Evolutionary conservation across 2,113 vertebrate species (phyloP), one percentile per base, ranked within the genome.

Genomic region (Ahaetulla prasina): DNA sequence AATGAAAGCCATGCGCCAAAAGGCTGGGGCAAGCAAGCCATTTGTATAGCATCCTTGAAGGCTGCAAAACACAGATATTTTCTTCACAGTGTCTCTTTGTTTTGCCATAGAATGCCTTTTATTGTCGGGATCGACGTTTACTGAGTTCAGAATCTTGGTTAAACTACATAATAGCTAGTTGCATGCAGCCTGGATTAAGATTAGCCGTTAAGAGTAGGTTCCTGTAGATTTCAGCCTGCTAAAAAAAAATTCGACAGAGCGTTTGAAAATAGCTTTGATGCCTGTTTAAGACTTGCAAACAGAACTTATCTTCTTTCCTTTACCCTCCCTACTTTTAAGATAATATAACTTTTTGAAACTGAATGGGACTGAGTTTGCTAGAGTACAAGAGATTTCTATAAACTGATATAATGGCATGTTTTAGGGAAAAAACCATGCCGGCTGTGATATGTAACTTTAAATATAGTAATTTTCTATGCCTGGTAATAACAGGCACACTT

Each of bases 401-500:
- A 85, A 91, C 7, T 91, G 94, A 11, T 94, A 88, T 52, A 50
- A 68, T n/a, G 1, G 90, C 55, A 47, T 93, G 18, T 91, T 1
- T 54, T 87, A 4, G 88, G 90, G 93, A 92, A 91, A 93, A 93
- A 80, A 95, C 87, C 1, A 87, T 92, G 85, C n/a, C 0, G 89
- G 87, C 12, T 0, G 8, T 89, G 35, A 49, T 95, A 94, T 88
- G 92, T 95, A 88, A 85, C 68, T 95, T 97, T 96, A 96, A 97
- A 95, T 96, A 93, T 95, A 96, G 96, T 91, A 30, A 92, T 96
- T 96, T 91, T 49, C 91, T 49, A 0, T 86, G 93, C 91, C 94
- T 96, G 93, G 97, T 95, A 97, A 96, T 96, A 94, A 94, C 95
- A 97, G 95, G 91, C 88, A 88, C 14, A 7, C 93, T 96, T 96